Conservation (phyloP, 30 jellyfish, hydroid and myxozoan species). For the Pelagia noctiluca region DNA sequence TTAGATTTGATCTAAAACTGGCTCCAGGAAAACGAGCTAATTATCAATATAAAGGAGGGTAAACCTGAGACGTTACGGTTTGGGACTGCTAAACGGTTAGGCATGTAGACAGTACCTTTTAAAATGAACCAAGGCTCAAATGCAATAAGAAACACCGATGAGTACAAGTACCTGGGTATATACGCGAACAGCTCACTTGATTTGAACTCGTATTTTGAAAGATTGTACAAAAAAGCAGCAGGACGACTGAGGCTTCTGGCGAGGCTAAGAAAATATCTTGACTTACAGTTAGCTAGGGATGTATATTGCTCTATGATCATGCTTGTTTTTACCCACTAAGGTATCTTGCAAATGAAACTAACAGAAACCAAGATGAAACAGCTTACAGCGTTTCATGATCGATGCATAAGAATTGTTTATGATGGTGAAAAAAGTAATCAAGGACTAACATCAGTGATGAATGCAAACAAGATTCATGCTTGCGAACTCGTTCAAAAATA, state of each 20-base stretch:
- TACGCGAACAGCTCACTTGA: slow-evolving; percentile 53
- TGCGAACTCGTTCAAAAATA: background rate
- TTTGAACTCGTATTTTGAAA: slow-evolving; percentile 26
- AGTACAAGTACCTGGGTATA: slow-evolving; percentile 69
- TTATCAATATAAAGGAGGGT: slow-evolving; percentile 53
- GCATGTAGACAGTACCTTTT: slow-evolving; percentile 56
- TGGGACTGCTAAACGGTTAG: slow-evolving; percentile 67
- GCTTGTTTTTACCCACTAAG: slow-evolving; percentile 21
- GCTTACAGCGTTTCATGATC: background rate
- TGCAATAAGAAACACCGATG: slow-evolving; percentile 60
- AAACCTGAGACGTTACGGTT: slow-evolving; percentile 51
- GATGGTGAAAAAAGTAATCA: slow-evolving; percentile 5
- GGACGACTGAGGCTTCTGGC: slow-evolving; percentile 66
- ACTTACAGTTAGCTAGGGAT: slow-evolving; percentile 47
- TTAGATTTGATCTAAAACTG: slow-evolving; percentile 58
- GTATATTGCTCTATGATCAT: background rate
- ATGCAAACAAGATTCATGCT: slow-evolving; percentile 17
- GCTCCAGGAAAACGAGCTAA: slow-evolving; percentile 72
- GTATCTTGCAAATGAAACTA: slow-evolving; percentile 16
- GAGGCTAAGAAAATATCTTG: slow-evolving; percentile 54
- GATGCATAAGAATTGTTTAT: slow-evolving; percentile 11
- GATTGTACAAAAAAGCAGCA: slow-evolving; percentile 50
- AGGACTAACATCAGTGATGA: slow-evolving; percentile 10
- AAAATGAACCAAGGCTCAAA: slow-evolving; percentile 48
- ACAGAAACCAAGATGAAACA: slow-evolving; percentile 29